Percentiles rank a stretch among this genome's conserved stretches.
Conservation (phyloP, 23 tunicate species). For the Halocynthia aurantium region DNA sequence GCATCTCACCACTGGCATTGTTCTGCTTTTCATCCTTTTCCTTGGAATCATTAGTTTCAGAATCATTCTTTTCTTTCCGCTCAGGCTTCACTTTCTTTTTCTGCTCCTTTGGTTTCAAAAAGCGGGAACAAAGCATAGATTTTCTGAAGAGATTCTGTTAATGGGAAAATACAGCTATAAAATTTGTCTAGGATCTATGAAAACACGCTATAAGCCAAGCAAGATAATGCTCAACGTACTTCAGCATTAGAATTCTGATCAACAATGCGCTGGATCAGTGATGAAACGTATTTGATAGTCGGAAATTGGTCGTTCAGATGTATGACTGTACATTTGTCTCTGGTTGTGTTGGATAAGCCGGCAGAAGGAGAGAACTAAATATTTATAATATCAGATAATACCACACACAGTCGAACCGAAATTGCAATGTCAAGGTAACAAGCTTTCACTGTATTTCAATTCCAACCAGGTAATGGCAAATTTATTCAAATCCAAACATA, state of each 20-base stretch:
- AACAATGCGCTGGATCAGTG: constrained; percentile 7
- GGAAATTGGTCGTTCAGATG: not conserved
- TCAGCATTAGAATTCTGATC: constrained; percentile 3
- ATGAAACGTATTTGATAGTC: not conserved
- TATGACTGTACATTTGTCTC: not conserved
- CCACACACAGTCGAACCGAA: too few relatives aligned
- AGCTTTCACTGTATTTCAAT: too few relatives aligned
- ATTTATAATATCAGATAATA: too few relatives aligned
- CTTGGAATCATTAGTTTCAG: not conserved
- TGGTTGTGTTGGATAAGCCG: not conserved
- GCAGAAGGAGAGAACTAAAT: not conserved
- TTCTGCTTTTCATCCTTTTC: not conserved
- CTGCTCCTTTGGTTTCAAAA: constrained; percentile 7
- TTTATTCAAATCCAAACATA: too few relatives aligned
- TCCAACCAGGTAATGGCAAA: too few relatives aligned
- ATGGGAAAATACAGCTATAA: not conserved
- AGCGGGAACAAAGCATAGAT: constrained; percentile 15
- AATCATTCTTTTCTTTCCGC: not conserved
- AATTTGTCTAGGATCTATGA: not conserved
- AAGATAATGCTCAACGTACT: constrained; percentile 4
- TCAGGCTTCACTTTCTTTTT: not conserved
- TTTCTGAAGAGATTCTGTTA: constrained; percentile 11
- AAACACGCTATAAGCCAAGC: not conserved
- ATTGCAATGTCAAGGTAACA: too few relatives aligned
- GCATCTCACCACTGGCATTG: not conserved